Evolutionary conservation across 2,797 vertebrate species (phyloP).

Genomic region (Notamacropus eugenii): DNA sequence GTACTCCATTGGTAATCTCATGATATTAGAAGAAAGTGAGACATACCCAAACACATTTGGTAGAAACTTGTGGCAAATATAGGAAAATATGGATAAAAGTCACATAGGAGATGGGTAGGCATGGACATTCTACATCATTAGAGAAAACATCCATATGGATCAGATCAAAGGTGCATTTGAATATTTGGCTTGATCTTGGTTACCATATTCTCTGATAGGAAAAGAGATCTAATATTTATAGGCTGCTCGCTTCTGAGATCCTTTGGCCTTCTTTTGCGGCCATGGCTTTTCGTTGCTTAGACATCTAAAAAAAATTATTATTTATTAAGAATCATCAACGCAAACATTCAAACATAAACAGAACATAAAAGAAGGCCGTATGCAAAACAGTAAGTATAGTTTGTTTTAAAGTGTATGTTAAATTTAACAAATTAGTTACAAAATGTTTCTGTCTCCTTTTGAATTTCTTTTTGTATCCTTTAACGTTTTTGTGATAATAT

Average conservation of each 20-base stretch:
- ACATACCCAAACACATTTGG: not conserved
- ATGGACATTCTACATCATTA: not conserved
- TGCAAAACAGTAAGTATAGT: not conserved
- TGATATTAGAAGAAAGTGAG: not conserved
- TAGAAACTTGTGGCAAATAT: not conserved
- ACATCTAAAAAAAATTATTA: not conserved
- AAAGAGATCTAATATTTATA: not conserved
- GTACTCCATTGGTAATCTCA: not conserved
- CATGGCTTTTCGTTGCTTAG: not conserved
- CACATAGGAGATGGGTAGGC: not conserved
- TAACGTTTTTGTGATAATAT: not conserved
- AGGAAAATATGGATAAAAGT: not conserved
- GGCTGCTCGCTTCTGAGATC: not conserved
- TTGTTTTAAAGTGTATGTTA: not conserved
- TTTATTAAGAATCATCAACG: not conserved
- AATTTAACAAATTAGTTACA: not conserved
- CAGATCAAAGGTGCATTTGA: not conserved
- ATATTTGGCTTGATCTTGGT: not conserved
- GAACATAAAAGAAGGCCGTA: not conserved
- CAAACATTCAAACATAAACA: not conserved
- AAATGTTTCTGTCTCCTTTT: not conserved
- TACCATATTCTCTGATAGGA: not conserved
- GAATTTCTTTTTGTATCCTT: not conserved
- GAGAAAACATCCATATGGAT: not conserved
- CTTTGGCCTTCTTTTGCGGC: not conserved